A percentile compares a stretch with the other conserved stretches of the same genome.
phyloP scores from a whole-genome alignment of 2,888 invertebrate genomes.

The Caprella mutica region DNA sequence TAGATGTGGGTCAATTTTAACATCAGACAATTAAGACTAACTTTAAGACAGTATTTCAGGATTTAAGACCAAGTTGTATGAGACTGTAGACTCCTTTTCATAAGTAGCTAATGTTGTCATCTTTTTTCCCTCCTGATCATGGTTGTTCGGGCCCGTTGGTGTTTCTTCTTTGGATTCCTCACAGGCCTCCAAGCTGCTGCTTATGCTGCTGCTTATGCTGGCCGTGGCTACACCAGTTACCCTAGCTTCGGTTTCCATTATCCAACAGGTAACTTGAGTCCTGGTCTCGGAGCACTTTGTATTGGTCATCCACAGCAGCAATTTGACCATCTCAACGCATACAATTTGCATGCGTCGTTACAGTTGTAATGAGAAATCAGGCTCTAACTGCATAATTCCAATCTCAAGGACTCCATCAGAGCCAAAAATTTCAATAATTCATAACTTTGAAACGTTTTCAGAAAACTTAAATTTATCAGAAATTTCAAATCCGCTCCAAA shows the following conservation, averaged over 20 bases:
- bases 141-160: background rate
- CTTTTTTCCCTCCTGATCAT: background rate
- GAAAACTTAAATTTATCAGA: too few relatives aligned
- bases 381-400: slow-evolving; percentile 4
- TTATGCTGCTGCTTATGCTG: slow-evolving; percentile 90
- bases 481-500: too few relatives aligned
- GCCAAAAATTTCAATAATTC: too few relatives aligned
- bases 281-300: slow-evolving; percentile 54
- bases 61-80: too few relatives aligned
- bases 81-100: too few relatives aligned
- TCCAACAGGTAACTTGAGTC: slow-evolving; percentile 86
- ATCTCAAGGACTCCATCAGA: slow-evolving; percentile 6
- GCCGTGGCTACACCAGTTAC: slow-evolving; percentile 93
- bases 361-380: slow-evolving; percentile 51
- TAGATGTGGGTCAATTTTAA: too few relatives aligned
- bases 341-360: slow-evolving; percentile 57
- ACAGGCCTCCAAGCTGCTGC: slow-evolving; percentile 72
- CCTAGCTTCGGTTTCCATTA: slow-evolving; percentile 96
- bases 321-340: slow-evolving; percentile 40
- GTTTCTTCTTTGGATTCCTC: slow-evolving; percentile 20
- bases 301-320: slow-evolving; percentile 5
- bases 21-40: too few relatives aligned
- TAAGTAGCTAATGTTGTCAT: background rate
- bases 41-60: too few relatives aligned
- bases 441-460: too few relatives aligned